phyloP scores from a whole-genome alignment of 2,113 vertebrate species.

The Ictalurus punctatus region DNA sequence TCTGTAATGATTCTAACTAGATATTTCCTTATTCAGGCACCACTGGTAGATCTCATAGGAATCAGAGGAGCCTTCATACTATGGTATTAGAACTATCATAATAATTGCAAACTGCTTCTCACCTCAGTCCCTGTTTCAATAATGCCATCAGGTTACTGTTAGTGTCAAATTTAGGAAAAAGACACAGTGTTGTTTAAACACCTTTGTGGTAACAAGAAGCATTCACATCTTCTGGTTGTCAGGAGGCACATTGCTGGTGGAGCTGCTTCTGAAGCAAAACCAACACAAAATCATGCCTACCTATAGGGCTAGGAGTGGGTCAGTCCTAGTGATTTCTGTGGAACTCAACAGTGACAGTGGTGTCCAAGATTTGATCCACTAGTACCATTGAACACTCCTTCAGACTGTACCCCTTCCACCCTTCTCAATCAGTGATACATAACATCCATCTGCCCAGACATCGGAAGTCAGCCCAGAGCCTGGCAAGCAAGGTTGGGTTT shows the following conservation, averaged over 20 bases:
- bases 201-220: background rate
- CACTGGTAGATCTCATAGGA: slow-evolving; percentile 37
- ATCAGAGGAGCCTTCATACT: slow-evolving; percentile 24
- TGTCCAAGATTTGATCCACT: too few species aligned
- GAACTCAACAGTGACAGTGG: too few species aligned
- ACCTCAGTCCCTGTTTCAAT: background rate
- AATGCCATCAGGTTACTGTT: background rate
- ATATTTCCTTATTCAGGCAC: slow-evolving; percentile 32
- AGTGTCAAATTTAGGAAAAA: too few species aligned
- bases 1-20: slow-evolving; percentile 34
- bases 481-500: background rate
- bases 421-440: background rate
- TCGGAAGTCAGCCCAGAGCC: background rate
- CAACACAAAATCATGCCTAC: background rate
- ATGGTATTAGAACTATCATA: slow-evolving; percentile 34
- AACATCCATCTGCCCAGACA: background rate
- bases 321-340: background rate
- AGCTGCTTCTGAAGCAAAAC: background rate
- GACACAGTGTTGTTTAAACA: background rate
- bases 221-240: background rate
- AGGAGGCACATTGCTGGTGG: background rate
- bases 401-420: too few species aligned
- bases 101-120: background rate
- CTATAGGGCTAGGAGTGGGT: background rate
- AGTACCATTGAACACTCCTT: too few species aligned